phyloP scores from a whole-genome alignment of 2,113 vertebrate species.

The Phoxinus phoxinus region DNA sequence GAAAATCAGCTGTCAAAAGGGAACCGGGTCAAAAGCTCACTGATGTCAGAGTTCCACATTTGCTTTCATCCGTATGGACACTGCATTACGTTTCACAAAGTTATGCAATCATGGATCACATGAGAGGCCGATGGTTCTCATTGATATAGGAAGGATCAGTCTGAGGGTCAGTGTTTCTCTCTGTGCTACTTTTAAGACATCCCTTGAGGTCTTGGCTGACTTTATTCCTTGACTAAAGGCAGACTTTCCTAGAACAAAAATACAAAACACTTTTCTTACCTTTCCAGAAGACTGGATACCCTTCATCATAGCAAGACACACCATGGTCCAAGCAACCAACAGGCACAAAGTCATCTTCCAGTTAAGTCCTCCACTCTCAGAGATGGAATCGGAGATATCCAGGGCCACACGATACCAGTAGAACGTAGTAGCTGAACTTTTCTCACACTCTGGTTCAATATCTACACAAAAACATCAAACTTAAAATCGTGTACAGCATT shows the following conservation, averaged over 20 bases:
- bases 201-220: not conserved
- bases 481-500: not conserved
- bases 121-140: not conserved
- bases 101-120: not conserved
- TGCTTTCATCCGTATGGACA: not conserved
- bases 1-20: not conserved
- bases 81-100: not conserved
- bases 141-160: not conserved
- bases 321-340: slow-evolving; percentile 90
- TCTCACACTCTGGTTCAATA: slow-evolving; percentile 93
- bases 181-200: not conserved
- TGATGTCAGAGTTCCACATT: not conserved
- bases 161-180: not conserved
- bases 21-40: not conserved
- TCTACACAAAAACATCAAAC: slow-evolving; percentile 70
- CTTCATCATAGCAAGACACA: slow-evolving; percentile 98
- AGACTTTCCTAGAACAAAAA: not conserved
- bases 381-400: slow-evolving; percentile 90
- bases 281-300: slow-evolving; percentile 98
- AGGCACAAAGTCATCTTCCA: slow-evolving; percentile 96
- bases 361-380: slow-evolving; percentile 91
- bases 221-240: not conserved
- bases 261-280: slow-evolving; percentile 71
- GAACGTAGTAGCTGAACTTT: slow-evolving; percentile 95
- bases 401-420: slow-evolving; percentile 96